Evolutionary conservation across 2,797 vertebrate genomes (phyloP).

Genomic region (Sparus aurata): DNA sequence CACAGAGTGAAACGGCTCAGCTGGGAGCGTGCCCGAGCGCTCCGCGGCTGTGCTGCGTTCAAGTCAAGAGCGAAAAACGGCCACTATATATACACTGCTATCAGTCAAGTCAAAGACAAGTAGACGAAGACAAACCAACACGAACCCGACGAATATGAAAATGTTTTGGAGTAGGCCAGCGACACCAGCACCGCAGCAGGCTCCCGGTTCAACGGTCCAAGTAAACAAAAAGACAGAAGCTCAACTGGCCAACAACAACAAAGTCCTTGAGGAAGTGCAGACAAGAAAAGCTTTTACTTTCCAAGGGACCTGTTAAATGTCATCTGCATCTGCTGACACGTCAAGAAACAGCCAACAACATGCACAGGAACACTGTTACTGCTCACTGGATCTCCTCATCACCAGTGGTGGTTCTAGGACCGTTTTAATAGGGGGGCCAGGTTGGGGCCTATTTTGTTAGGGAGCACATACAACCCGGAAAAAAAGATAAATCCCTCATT

Average conservation of each 20-base stretch:
- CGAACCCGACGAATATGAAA: not conserved
- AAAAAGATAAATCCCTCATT: too few species aligned
- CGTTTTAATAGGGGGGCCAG: too few species aligned
- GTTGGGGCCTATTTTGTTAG: too few species aligned
- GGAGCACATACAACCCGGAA: too few species aligned
- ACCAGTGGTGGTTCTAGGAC: too few species aligned
- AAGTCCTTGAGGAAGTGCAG: conserved; percentile 7
- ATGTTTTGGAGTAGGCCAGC: not conserved
- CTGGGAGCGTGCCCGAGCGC: not conserved
- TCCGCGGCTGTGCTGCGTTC: conserved; percentile 40
- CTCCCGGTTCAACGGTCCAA: not conserved
- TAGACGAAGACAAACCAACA: not conserved
- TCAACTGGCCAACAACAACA: not conserved
- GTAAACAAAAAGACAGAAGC: not conserved
- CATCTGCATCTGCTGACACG: not conserved
- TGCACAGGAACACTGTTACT: too few species aligned
- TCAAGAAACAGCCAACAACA: too few species aligned
- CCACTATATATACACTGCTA: not conserved
- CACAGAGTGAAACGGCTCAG: not conserved
- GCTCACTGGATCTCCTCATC: too few species aligned
- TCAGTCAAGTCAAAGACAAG: not conserved
- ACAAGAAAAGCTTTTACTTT: not conserved
- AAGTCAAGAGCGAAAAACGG: not conserved
- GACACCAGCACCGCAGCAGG: not conserved
- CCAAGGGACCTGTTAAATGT: not conserved